Evolutionary conservation across 2,797 vertebrate species (phyloP), one percentile per base, ranked within the genome.

Genomic region (Phrynocephalus forsythii): DNA sequence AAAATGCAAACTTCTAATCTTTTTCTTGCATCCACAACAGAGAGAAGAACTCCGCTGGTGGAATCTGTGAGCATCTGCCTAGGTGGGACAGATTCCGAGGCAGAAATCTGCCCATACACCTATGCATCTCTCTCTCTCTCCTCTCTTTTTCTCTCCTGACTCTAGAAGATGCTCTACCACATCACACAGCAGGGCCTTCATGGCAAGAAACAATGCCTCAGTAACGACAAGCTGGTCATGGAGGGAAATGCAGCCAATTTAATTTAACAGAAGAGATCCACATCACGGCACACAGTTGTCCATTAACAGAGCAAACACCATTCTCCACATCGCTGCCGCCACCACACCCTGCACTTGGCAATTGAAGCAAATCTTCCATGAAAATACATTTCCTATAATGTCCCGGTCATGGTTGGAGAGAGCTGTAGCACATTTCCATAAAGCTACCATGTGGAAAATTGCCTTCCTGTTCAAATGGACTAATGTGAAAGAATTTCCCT

Each of bases 321-420:
- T 95, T 95, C 95, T 95, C 96, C 95, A 56, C 83, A 88, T 85
- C 72, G 79, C 78, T 68, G 69, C n/a, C 52, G 13, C 79, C 48
- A 85, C 87, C 87, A 95, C 94, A 93, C 95, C 95, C 96, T 85
- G 78, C 95, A 95, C 97, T 97, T 97, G 95, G 96, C 97, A 97
- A 97, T 95, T 96, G 97, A 96, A 96, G 97, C 96, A 97, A 97
- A 97, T 98, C 97, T 98, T 97, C 97, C 97, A 96, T 97, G 97
- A 97, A 98, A 98, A 98, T 97, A 97, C 96, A 97, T 97, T 98
- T 98, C 97, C 97, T 97, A 95, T 97, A 97, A 97, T 97, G 97
- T 96, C 95, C 96, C 92, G 96, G 97, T 97, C 97, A 97, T 96
- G 95, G 96, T 94, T 76, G 82, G 95, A 96, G 95, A 96, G 94